These are phyloP conservation scores for Perca fluviatilis DNA, from an alignment of 2,113 vertebrate species.

Conservation along the genomic window DNA sequence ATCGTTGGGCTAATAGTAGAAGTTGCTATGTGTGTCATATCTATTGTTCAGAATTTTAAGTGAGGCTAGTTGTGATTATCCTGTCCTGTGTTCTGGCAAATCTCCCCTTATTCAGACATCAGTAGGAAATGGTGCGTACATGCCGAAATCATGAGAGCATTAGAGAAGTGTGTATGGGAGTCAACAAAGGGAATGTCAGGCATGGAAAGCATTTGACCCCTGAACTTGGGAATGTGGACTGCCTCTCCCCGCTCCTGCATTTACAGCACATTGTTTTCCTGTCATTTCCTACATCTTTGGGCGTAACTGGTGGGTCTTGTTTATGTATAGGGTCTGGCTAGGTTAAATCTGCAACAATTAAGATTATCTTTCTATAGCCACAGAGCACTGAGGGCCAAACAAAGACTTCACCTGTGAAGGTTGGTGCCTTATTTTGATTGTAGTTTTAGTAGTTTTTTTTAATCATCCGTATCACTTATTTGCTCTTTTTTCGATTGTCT, in stretches of 20 bases:
- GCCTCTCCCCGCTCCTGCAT: slow-evolving; percentile 7
- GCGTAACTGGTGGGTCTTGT: not conserved
- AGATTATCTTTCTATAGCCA: not conserved
- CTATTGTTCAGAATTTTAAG: not conserved
- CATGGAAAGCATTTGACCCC: slow-evolving; percentile 64
- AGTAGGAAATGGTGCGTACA: slow-evolving; percentile 1
- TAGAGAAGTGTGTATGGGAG: slow-evolving; percentile 52
- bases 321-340: too few species aligned
- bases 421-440: not conserved
- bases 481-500: not conserved
- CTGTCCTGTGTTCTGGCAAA: not conserved
- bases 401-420: not conserved
- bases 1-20: not conserved
- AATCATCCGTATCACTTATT: not conserved
- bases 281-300: not conserved
- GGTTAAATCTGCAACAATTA: not conserved
- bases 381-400: not conserved
- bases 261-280: slow-evolving; percentile 8
- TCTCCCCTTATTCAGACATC: not conserved
- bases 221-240: slow-evolving; percentile 40
- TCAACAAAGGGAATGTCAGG: slow-evolving; percentile 70
- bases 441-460: not conserved
- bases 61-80: not conserved
- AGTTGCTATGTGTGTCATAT: not conserved
- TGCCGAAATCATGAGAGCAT: not conserved